A percentile compares a stretch with the other conserved stretches of the same genome.
Evolutionary conservation across 2,113 vertebrate species (phyloP).

Genomic region (Tachuris rubrigastra): DNA sequence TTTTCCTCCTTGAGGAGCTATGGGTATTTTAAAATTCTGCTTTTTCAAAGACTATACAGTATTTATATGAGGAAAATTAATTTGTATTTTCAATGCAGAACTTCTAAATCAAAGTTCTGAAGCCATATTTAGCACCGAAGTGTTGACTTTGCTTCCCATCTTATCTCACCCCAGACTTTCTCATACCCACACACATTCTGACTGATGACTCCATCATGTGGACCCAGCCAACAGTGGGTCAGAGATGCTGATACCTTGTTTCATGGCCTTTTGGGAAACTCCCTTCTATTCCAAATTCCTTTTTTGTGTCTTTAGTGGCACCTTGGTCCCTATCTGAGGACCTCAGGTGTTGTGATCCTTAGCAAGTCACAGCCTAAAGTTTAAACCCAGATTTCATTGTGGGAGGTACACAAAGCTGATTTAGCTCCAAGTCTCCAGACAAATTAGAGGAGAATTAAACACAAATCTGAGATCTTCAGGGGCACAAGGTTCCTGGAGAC

Average conservation of each 20-base stretch:
- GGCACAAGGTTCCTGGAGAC: background rate
- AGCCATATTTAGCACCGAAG: background rate
- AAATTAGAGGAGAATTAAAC: background rate
- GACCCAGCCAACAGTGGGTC: background rate
- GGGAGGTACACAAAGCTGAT: background rate
- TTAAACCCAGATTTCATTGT: background rate
- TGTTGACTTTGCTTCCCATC: background rate
- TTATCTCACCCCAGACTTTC: background rate
- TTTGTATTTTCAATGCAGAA: background rate
- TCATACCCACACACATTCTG: background rate
- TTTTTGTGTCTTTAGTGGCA: background rate
- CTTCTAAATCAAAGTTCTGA: background rate
- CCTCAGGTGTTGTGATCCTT: background rate
- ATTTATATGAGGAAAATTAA: background rate
- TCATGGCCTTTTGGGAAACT: background rate
- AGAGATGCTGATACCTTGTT: background rate
- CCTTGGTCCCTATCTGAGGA: background rate
- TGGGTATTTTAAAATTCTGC: background rate
- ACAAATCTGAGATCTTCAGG: background rate
- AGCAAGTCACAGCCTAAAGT: background rate
- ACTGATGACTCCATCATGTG: background rate
- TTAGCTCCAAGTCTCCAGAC: background rate
- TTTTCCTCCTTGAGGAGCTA: background rate
- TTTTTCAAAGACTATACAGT: background rate
- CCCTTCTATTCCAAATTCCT: background rate